phyloP scores from a whole-genome alignment of 2,113 vertebrate genomes.

The Eclectus roratus region DNA sequence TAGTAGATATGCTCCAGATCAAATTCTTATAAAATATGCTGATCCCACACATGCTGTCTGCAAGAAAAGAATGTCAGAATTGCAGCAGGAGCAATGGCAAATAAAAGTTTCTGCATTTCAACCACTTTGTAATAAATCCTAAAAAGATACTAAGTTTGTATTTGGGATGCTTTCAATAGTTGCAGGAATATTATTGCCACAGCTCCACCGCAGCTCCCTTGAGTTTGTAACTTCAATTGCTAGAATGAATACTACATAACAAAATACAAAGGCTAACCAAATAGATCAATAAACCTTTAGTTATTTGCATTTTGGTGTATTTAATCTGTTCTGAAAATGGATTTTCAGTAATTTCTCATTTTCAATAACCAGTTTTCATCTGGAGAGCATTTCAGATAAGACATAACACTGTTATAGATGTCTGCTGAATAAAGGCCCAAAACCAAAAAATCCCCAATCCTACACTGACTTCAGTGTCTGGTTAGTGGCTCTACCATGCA shows the following conservation, averaged over 20 bases:
- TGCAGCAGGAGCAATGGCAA: background rate
- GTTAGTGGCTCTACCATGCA: background rate
- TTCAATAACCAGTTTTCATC: background rate
- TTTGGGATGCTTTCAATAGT: background rate
- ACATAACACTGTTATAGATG: background rate
- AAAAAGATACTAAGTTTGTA: background rate
- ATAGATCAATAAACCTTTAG: background rate
- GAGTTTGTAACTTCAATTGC: background rate
- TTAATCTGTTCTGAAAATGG: background rate
- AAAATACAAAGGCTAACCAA: background rate
- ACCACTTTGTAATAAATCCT: background rate
- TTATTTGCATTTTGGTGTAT: background rate
- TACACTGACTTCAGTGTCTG: background rate
- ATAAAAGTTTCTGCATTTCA: background rate
- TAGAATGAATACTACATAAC: background rate
- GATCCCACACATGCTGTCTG: background rate
- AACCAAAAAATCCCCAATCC: accelerated
- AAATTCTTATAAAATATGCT: background rate
- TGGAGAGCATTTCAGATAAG: background rate
- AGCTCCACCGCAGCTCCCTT: background rate
- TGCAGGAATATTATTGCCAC: background rate
- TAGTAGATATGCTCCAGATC: background rate
- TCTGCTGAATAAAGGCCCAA: background rate
- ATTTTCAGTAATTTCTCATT: background rate
- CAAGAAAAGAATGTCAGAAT: background rate